A percentile compares a stretch with the other conserved stretches of the same genome.
Evolutionary conservation across 2,113 vertebrate genomes (phyloP).

Genomic region (Atherinomorus stipes): DNA sequence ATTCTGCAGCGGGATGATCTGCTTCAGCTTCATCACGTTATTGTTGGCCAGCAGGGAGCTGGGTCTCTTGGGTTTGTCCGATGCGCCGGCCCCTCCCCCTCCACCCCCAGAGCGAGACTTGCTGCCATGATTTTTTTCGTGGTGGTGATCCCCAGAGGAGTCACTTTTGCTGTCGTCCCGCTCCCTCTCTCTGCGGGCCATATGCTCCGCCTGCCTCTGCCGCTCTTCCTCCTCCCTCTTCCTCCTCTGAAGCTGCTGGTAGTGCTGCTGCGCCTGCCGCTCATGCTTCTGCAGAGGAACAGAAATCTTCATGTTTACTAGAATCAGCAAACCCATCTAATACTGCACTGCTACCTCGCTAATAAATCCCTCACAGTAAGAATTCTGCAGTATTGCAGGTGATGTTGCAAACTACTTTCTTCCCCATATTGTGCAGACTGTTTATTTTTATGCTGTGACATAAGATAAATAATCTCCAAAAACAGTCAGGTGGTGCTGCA

Average conservation of each 20-base stretch:
- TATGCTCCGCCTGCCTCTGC: constrained; percentile 92
- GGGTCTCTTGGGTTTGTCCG: constrained; percentile 93
- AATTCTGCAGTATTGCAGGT: constrained; percentile 6
- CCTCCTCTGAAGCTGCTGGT: constrained; percentile 95
- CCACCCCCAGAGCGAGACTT: constrained; percentile 82
- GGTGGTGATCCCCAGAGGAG: constrained; percentile 81
- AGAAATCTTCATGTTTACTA: constrained; percentile 38
- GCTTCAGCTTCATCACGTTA: constrained; percentile 96
- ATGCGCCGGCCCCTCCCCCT: constrained; percentile 66
- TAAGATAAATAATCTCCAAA: background rate
- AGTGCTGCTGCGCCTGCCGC: constrained; percentile 96
- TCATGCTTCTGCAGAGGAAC: constrained; percentile 90
- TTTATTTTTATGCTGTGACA: no score
- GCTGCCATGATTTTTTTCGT: constrained; percentile 86
- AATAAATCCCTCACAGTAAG: constrained; percentile 31
- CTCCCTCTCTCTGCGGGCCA: constrained; percentile 90
- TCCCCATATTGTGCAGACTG: background rate
- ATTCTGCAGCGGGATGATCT: constrained; percentile 96
- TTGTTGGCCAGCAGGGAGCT: constrained; percentile 95
- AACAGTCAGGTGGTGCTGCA: constrained; percentile 16
- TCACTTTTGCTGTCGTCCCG: constrained; percentile 83
- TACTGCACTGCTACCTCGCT: constrained; percentile 25
- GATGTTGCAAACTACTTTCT: background rate
- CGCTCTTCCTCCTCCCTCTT: constrained; percentile 95
- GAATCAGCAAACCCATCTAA: constrained; percentile 51